Evolutionary conservation across 2,113 vertebrate genomes (phyloP).

Genomic region (Pycnonotus jocosus): DNA sequence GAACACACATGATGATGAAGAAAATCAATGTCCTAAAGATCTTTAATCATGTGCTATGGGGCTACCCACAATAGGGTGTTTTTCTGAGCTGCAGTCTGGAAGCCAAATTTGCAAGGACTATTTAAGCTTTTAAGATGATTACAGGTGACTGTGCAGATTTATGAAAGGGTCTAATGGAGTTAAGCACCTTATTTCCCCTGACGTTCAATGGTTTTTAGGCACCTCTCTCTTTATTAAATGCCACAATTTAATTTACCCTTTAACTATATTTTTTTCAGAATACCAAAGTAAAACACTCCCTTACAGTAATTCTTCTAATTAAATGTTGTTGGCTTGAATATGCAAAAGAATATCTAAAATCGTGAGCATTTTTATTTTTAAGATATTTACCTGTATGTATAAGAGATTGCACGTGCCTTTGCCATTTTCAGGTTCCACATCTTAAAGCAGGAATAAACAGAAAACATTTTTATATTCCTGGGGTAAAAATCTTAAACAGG

Average conservation of each 20-base stretch:
- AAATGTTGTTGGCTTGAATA: neutral
- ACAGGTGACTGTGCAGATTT: neutral
- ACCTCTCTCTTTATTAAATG: neutral
- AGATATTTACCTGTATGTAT: neutral
- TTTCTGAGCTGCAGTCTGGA: neutral
- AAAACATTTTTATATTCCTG: neutral
- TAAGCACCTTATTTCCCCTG: neutral
- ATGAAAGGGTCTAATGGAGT: neutral
- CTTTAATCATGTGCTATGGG: neutral
- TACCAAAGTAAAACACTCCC: neutral
- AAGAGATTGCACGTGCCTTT: neutral
- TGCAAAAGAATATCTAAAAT: neutral
- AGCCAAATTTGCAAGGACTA: neutral
- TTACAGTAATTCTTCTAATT: neutral
- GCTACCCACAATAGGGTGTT: accelerated
- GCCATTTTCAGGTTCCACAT: neutral
- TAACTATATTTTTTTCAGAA: neutral
- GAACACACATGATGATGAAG: neutral
- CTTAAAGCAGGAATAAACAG: neutral
- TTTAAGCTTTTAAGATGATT: neutral
- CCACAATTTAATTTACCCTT: neutral
- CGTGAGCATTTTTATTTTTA: neutral
- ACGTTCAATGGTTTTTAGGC: accelerated
- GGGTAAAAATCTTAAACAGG: neutral
- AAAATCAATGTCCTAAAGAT: neutral